A percentile compares a stretch with the other conserved stretches of the same genome.
These are phyloP conservation scores for Drosophila chauvacae DNA, from an alignment of 1,140 invertebrate genomes.

Conservation along the genomic window DNA sequence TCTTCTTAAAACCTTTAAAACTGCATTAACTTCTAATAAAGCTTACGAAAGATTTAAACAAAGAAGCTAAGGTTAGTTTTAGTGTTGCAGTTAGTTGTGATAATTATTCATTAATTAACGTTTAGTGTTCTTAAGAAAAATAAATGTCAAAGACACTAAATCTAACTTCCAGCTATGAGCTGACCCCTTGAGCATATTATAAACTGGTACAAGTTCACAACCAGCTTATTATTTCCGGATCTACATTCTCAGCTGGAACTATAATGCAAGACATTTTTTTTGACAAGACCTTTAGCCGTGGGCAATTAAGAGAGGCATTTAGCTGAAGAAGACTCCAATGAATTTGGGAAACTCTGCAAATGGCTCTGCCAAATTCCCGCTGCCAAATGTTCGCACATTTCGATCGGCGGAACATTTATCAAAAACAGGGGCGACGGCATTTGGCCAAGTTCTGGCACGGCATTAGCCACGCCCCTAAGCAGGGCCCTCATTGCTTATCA, in stretches of 20 bases:
- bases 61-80: background rate
- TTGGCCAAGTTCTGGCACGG: slow-evolving; percentile 62
- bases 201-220: background rate
- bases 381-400: slow-evolving; percentile 43
- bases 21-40: background rate
- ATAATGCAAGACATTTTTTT: background rate
- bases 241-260: background rate
- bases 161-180: background rate
- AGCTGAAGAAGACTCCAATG: background rate
- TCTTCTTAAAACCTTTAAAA: background rate
- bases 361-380: slow-evolving; percentile 16
- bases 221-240: background rate
- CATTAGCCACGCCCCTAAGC: slow-evolving; percentile 63
- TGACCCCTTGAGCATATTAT: background rate
- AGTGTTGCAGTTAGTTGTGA: background rate
- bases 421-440: slow-evolving; percentile 60
- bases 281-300: background rate
- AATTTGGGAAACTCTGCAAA: slow-evolving; percentile 2
- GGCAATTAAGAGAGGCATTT: background rate
- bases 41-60: background rate
- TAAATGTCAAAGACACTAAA: background rate
- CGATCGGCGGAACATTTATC: slow-evolving; percentile 60
- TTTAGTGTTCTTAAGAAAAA: background rate
- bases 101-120: background rate
- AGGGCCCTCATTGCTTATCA: slow-evolving; percentile 54